These are phyloP conservation scores for Sicus ferrugineus DNA, from an alignment of 2,888 invertebrate species.

Conservation along the genomic window DNA sequence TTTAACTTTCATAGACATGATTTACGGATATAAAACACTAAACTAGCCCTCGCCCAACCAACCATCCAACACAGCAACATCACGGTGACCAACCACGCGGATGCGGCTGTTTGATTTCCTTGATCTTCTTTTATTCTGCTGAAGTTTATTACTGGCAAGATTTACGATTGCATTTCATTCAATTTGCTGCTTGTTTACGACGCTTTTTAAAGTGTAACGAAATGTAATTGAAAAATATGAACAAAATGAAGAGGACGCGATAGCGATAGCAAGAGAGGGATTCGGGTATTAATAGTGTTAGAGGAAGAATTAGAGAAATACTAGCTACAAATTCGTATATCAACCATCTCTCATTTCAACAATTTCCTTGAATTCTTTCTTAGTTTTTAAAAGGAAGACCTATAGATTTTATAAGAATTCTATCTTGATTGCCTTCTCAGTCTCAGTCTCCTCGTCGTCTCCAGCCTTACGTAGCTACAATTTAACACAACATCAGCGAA, in stretches of 20 bases:
- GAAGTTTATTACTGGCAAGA: background rate
- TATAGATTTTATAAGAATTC: too few relatives aligned
- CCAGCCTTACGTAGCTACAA: too few relatives aligned
- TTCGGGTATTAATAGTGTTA: background rate
- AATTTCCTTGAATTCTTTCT: background rate
- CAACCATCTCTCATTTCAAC: background rate
- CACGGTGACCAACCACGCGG: too few relatives aligned
- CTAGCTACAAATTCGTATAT: background rate
- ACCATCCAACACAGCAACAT: too few relatives aligned
- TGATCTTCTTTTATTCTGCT: background rate
- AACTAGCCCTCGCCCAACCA: too few relatives aligned
- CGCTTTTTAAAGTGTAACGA: slow-evolving; percentile 19
- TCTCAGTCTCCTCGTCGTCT: too few relatives aligned
- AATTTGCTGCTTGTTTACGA: slow-evolving; percentile 21
- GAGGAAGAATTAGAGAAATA: background rate
- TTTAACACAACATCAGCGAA: too few relatives aligned
- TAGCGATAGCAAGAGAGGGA: background rate
- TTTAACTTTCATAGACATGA: too few relatives aligned
- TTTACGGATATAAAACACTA: too few relatives aligned
- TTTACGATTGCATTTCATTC: slow-evolving; percentile 27
- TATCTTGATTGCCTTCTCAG: too few relatives aligned
- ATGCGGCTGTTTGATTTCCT: background rate
- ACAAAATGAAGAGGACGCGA: background rate
- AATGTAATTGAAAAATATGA: background rate
- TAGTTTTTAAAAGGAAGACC: too few relatives aligned